Conservation (phyloP, 2,797 vertebrate species). For the Anabas testudineus region DNA sequence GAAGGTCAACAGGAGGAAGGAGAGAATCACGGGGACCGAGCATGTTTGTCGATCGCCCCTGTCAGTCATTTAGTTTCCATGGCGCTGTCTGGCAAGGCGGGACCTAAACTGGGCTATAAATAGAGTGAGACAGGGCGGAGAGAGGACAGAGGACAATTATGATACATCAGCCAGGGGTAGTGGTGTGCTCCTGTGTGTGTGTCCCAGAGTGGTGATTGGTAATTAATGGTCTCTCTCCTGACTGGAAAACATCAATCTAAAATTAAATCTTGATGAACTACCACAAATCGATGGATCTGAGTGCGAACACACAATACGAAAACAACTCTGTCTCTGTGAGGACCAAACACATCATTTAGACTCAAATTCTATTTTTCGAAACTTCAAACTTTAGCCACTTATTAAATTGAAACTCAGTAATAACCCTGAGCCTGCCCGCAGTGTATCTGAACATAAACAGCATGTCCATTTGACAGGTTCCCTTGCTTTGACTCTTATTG, state of each 20-base stretch:
- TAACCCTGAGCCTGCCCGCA: not conserved
- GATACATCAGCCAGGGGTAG: conserved; percentile 43
- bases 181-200: conserved; percentile 22
- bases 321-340: conserved; percentile 10
- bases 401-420: not conserved
- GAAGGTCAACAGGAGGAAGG: conserved; percentile 70
- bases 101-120: conserved; percentile 72
- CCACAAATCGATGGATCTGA: conserved; percentile 51
- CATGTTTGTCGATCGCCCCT: conserved; percentile 57
- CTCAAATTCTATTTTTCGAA: not conserved
- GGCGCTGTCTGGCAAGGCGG: conserved; percentile 49
- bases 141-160: conserved; percentile 69
- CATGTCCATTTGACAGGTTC: not conserved
- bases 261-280: conserved; percentile 66
- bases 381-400: not conserved
- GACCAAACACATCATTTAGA: not conserved
- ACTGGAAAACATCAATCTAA: conserved; percentile 59
- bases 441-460: not conserved
- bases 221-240: conserved; percentile 58
- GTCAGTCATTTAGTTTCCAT: conserved; percentile 73
- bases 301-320: conserved; percentile 30
- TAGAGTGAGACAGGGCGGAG: conserved; percentile 63
- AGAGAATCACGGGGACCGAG: conserved; percentile 37
- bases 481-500: not conserved
- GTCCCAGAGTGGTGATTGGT: conserved; percentile 38